phyloP scores from a whole-genome alignment of 2,797 vertebrate species.

The Gastrophryne carolinensis region DNA sequence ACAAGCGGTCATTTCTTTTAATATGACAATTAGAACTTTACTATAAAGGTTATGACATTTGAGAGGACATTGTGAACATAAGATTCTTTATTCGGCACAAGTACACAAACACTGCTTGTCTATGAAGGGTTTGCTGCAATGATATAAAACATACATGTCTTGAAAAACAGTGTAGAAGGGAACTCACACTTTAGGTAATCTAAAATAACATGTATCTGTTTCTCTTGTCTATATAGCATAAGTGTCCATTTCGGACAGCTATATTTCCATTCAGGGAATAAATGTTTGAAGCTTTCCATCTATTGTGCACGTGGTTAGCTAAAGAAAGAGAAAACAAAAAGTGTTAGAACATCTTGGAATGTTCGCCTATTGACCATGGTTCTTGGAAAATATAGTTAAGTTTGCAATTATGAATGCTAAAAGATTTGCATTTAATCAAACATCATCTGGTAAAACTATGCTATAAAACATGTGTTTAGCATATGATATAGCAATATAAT shows the following conservation, averaged over 20 bases:
- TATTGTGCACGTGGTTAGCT: slow-evolving; percentile 41
- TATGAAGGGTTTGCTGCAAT: no score
- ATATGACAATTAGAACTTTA: no score
- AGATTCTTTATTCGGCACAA: no score
- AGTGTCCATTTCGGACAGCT: neutral
- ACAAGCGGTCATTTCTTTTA: no score
- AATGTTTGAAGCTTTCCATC: slow-evolving; percentile 40
- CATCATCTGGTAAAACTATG: neutral
- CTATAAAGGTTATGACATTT: no score
- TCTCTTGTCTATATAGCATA: neutral
- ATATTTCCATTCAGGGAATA: slow-evolving; percentile 8
- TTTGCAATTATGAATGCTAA: slow-evolving; percentile 3
- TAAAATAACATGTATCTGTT: neutral
- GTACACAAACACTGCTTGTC: no score
- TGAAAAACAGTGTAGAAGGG: no score
- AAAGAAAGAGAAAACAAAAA: slow-evolving; percentile 2
- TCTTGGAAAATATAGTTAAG: neutral
- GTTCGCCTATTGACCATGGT: neutral
- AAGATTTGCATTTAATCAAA: slow-evolving; percentile 7
- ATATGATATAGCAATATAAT: neutral
- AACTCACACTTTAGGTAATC: no score
- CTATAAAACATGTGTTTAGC: slow-evolving; percentile 13
- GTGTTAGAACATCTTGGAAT: neutral
- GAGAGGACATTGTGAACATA: no score
- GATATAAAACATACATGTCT: no score